These are phyloP conservation scores for Raphicerus campestris DNA, from an alignment of 2,113 vertebrate genomes.

Conservation along the genomic window DNA sequence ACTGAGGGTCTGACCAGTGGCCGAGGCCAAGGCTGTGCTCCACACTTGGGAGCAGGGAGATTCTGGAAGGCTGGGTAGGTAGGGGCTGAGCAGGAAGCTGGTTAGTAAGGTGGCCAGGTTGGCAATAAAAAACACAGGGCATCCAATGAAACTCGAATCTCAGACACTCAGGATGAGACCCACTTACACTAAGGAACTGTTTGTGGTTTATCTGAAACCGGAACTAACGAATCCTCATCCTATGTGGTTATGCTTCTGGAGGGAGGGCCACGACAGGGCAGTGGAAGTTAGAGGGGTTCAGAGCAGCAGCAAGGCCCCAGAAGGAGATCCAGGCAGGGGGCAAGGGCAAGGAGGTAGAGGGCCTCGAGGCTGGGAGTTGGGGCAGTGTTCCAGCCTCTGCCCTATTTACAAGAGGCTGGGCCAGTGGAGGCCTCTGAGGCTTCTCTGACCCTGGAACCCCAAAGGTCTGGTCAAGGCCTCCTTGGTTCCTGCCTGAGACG, in stretches of 20 bases:
- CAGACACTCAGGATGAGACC: neutral
- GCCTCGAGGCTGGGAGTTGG: neutral
- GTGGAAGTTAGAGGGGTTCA: neutral
- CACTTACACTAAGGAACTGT: neutral
- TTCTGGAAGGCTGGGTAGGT: neutral
- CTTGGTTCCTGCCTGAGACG: neutral
- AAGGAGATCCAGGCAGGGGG: neutral
- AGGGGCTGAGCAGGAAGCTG: neutral
- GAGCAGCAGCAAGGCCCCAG: neutral
- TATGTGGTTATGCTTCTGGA: neutral
- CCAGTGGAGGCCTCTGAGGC: neutral
- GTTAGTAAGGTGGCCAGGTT: neutral
- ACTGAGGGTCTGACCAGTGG: neutral
- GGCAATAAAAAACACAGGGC: neutral
- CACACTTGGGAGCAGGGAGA: neutral
- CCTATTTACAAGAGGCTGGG: neutral
- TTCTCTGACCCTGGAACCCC: neutral
- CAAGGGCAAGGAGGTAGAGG: neutral
- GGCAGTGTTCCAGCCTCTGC: neutral
- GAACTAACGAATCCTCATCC: neutral
- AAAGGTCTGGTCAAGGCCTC: neutral
- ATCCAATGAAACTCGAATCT: neutral
- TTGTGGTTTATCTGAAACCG: neutral
- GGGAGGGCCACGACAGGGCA: neutral
- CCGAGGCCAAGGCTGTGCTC: neutral